Evolutionary conservation across 2,797 vertebrate genomes (phyloP), one percentile per base, ranked within the genome.

Genomic region (Atherinosoma microstoma): DNA sequence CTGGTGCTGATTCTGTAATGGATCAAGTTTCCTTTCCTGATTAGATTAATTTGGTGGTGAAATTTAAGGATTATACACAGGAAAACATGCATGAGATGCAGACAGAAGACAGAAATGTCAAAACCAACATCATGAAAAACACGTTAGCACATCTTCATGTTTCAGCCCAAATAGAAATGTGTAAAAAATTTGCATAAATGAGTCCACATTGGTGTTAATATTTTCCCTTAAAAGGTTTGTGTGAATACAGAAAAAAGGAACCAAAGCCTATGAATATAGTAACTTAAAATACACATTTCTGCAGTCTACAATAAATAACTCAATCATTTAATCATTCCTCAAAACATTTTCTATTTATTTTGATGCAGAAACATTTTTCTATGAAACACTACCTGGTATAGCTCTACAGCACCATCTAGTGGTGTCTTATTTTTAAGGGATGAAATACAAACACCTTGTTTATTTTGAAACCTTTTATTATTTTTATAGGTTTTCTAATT

Each of bases 401-500:
- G 67, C 20, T 3, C 4, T 6, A 70, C 67, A 84, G 83, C 84
- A 58, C 87, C 93, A 81, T 75, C 90, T 76, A 76, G 84, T 79
- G 93, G 75, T 60, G 8, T n/a, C 3, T 49, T 22, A 9, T 4
- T 4, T 20, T 56, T 60, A 47, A 2, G 1, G 2, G 7, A 47
- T 5, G 4, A 3, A 18, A 63, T 57, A 76, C 30, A 22, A 22
- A 38, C 20, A 2, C 6, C 1, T 40, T 10, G 6, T 61, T 70
- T 68, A 68, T 67, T 83, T 85, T 79, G 34, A 65, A 34, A 77
- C 30, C 12, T 77, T 90, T 89, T 87, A 81, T 88, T 86, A 24
- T 78, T 89, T 84, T 83, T 80, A 20, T 60, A 63, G 5, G 40
- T 90, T 87, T 86, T 82, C 40, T 74, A 87, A 83, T 87, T 54